Percentiles rank a stretch among this genome's conserved stretches.
Conservation (phyloP, 2,888 invertebrate species). For the Dimorphilus gyrociliatus region DNA sequence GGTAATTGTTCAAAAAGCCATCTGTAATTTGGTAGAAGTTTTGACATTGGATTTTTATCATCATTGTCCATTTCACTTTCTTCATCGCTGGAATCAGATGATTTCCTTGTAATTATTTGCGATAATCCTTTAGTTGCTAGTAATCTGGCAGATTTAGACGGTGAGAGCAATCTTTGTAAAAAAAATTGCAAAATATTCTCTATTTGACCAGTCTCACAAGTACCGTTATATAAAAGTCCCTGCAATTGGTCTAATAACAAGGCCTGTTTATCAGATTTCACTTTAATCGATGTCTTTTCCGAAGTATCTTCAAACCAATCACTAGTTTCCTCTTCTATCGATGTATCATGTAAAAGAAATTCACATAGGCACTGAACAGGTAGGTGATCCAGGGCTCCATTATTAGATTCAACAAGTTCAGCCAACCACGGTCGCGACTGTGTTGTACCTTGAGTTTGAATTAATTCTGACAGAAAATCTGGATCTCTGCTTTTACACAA, state of each 20-base stretch:
- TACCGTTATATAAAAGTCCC: too few species aligned
- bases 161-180: too few species aligned
- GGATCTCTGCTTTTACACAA: conserved; percentile 74
- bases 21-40: conserved; percentile 28
- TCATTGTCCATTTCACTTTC: conserved; percentile 6
- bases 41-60: conserved; percentile 9
- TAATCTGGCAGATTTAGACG: too few species aligned
- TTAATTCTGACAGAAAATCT: conserved; percentile 76
- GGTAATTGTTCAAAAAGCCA: conserved; percentile 41
- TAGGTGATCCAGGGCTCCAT: conserved; percentile 67
- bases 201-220: too few species aligned
- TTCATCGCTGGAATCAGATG: too few species aligned
- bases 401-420: conserved; percentile 75
- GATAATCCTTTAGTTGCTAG: too few species aligned
- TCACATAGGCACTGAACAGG: conserved; percentile 96
- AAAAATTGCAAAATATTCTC: too few species aligned
- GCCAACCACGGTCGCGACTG: conserved; percentile 95
- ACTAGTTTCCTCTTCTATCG: conserved; percentile 6
- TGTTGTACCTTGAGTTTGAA: conserved; percentile 57
- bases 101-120: too few species aligned
- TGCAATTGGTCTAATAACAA: too few species aligned
- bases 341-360: conserved; percentile 53
- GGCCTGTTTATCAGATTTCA: too few species aligned
- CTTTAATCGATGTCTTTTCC: too few species aligned
- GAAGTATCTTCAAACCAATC: too few species aligned